A percentile compares a stretch with the other conserved stretches of the same genome.
Evolutionary conservation across 2,797 vertebrate genomes (phyloP).

Genomic region (Antennarius maculatus): DNA sequence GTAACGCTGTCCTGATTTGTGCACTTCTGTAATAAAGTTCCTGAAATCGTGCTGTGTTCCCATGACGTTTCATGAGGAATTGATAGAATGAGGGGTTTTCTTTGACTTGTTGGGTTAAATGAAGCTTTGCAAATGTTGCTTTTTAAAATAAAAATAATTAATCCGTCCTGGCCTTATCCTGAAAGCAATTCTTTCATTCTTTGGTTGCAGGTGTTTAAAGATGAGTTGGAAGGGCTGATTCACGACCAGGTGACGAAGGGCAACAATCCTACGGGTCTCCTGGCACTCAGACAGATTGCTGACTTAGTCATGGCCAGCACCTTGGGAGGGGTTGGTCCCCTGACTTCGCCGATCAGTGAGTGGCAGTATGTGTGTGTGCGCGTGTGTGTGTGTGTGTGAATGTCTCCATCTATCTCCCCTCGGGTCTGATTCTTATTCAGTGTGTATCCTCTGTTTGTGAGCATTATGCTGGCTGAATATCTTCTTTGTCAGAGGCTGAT

Average conservation of each 20-base stretch:
- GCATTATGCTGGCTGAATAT: conserved; percentile 67
- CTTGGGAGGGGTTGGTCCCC: conserved; percentile 83
- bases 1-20: conserved; percentile 61
- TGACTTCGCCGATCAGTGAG: conserved; percentile 91
- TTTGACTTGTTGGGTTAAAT: conserved; percentile 22
- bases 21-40: conserved; percentile 53
- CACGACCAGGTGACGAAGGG: conserved; percentile 95
- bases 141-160: background rate
- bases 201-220: conserved; percentile 91
- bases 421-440: conserved; percentile 44
- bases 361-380: conserved; percentile 51
- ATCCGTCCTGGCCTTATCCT: background rate
- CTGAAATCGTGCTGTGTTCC: conserved; percentile 38
- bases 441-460: conserved; percentile 24
- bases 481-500: conserved; percentile 62
- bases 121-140: background rate
- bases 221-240: conserved; percentile 93
- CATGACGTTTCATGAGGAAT: conserved; percentile 19
- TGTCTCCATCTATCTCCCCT: conserved; percentile 29
- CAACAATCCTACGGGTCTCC: conserved; percentile 89
- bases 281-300: conserved; percentile 93
- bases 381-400: conserved; percentile 33
- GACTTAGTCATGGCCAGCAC: conserved; percentile 93
- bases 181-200: background rate
- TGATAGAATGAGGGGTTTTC: too few relatives aligned